Base-by-base conservation (phyloP, 2,888 invertebrate species). In the Lacanobia wlatinum region DNA sequence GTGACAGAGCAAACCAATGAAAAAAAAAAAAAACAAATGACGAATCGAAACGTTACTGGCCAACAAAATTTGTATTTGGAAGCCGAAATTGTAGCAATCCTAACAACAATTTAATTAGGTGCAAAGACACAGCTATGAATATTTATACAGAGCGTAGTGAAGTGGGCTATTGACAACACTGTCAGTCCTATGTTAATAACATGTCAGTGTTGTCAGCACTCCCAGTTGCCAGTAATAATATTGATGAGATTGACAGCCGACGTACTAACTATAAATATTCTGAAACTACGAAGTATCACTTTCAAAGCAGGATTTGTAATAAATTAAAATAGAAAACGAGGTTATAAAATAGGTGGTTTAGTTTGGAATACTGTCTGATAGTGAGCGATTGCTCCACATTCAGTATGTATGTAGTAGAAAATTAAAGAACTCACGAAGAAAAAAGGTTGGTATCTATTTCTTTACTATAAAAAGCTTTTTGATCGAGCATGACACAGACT, bases 161-260 rank as follows among this genome's bases (percentile, higher is more conserved):
- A 80, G 79, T 77, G 53, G 69, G 43, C 78, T 86, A 85, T 85
- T 84, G 85, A 85, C 87, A 82, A 80, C 73, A 82, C 83, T 86
- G 85, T 85, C 85, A 77, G 58, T 59, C 21, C 83, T 84, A 85
- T 84, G 87, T 75, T 85, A 85, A 85, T 85, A 80, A 77, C 80
- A 61, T 86, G 85, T 78, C 85, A 80, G 66, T 53, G 28, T 14
- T 82, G 84, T 84, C 85, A 86, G 83, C 83, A 82, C 74, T 78
- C 80, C 83, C 63, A 73, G 82, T 71, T 77, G 66, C 50, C 73
- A 77, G 75, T 53, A 77, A 78, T 84, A 86, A 86, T 84, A 84
- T 83, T 86, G 83, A 86, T 83, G 87, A 75, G 85, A 86, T 86
- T 85, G 85, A 85, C 85, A 83, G 80, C 56, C 55, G 69, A 64